These are phyloP conservation scores for Papilio gigon DNA, from an alignment of 2,888 invertebrate species.

Conservation along the genomic window DNA sequence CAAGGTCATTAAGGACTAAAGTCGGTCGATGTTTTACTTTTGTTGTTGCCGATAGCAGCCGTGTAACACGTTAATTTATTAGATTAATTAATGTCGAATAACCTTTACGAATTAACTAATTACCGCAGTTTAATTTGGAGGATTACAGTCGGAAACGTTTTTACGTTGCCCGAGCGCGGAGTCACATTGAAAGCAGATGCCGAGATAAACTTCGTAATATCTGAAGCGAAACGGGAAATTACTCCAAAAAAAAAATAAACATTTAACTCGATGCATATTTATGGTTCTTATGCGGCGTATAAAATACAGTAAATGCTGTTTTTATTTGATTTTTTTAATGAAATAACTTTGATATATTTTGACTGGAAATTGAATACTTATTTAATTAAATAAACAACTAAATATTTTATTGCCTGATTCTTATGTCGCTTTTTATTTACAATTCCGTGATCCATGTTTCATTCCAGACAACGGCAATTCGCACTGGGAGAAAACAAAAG, in stretches of 20 bases:
- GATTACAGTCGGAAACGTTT: conserved; percentile 43
- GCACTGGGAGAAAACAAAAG: not conserved
- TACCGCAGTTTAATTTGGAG: conserved; percentile 45
- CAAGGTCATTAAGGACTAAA: conserved; percentile 26
- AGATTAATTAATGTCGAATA: conserved; percentile 53
- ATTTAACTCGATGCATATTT: conserved; percentile 4
- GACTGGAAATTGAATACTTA: not conserved
- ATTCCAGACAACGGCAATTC: too few relatives aligned
- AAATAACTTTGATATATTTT: not conserved
- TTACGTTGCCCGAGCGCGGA: conserved; percentile 19
- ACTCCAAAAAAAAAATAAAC: conserved; percentile 1
- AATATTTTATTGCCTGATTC: too few relatives aligned
- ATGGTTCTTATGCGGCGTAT: not conserved
- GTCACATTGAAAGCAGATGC: conserved; percentile 26
- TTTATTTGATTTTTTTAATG: not conserved
- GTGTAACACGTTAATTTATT: conserved; percentile 48
- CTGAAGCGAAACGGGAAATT: conserved; percentile 36
- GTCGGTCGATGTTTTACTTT: conserved; percentile 16
- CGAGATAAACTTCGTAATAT: conserved; percentile 29
- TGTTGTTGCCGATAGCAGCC: conserved; percentile 2
- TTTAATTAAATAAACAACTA: not conserved
- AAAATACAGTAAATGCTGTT: not conserved
- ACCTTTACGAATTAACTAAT: conserved; percentile 44
- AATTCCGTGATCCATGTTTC: too few relatives aligned
- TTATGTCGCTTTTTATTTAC: too few relatives aligned